phyloP scores from a whole-genome alignment of 2,888 invertebrate genomes.

The Cyrtodaria siliqua region DNA sequence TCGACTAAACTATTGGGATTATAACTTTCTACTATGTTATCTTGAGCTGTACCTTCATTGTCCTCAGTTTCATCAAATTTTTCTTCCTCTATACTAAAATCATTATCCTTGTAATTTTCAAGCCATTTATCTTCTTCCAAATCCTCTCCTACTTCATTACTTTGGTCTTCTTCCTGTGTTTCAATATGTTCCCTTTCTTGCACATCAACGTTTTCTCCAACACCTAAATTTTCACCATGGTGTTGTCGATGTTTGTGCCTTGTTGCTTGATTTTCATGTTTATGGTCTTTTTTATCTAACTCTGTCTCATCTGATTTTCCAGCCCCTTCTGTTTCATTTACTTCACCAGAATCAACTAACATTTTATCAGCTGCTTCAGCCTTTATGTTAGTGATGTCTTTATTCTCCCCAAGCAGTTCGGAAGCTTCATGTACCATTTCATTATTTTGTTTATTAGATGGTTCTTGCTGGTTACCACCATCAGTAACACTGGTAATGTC shows the following conservation, averaged over 20 bases:
- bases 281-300: background rate
- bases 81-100: background rate
- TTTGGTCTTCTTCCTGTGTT: conserved; percentile 1
- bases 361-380: no score
- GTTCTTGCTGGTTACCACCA: no score
- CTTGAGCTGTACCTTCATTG: background rate
- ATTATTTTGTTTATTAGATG: no score
- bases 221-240: conserved; percentile 6
- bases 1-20: background rate
- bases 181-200: background rate
- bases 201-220: conserved; percentile 4
- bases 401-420: no score
- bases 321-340: background rate
- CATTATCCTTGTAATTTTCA: background rate
- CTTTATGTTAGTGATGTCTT: no score
- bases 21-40: no score
- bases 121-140: background rate
- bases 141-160: conserved; percentile 5
- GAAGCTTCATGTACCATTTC: background rate
- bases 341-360: background rate
- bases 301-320: background rate
- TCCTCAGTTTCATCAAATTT: background rate
- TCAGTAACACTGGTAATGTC: no score
- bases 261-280: conserved; percentile 2
- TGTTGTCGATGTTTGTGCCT: conserved; percentile 9